Evolutionary conservation across 2,888 invertebrate genomes (phyloP).

Genomic region (Aromia moschata): DNA sequence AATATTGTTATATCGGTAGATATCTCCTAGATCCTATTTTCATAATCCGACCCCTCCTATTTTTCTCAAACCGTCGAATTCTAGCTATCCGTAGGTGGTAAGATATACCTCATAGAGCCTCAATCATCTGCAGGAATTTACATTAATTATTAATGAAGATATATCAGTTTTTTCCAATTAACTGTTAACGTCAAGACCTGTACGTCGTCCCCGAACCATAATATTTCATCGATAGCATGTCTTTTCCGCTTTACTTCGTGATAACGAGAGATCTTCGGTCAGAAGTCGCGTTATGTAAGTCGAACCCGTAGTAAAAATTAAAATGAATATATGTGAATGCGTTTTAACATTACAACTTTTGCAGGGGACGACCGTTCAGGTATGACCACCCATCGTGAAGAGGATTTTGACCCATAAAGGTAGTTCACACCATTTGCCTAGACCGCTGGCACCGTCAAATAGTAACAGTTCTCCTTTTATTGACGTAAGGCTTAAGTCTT

Average conservation of each 20-base stretch:
- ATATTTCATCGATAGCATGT: constrained; percentile 4
- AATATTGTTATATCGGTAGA: too few relatives aligned
- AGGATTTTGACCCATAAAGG: constrained; percentile 45
- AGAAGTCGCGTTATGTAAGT: constrained; percentile 3
- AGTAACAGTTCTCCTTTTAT: constrained; percentile 2
- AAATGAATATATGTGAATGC: constrained; percentile 7
- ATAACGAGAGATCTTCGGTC: neutral
- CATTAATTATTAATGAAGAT: constrained; percentile 17
- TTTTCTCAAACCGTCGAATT: neutral
- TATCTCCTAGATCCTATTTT: too few relatives aligned
- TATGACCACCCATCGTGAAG: constrained; percentile 42
- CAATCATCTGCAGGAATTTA: constrained; percentile 7
- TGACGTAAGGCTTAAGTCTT: too few relatives aligned
- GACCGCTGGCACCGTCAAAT: constrained; percentile 20
- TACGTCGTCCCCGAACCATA: neutral
- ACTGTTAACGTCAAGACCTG: constrained; percentile 1
- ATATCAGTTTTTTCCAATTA: constrained; percentile 13
- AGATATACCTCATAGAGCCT: constrained; percentile 2
- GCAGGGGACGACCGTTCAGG: constrained; percentile 36
- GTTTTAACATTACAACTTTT: constrained; percentile 32
- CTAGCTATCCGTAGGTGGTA: constrained; percentile 10
- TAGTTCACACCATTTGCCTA: constrained; percentile 35
- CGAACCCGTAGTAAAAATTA: constrained; percentile 5
- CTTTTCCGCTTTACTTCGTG: neutral
- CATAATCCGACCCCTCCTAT: neutral